Conservation (phyloP, 2,113 vertebrate genomes). For the Mormyrus lacerda region DNA sequence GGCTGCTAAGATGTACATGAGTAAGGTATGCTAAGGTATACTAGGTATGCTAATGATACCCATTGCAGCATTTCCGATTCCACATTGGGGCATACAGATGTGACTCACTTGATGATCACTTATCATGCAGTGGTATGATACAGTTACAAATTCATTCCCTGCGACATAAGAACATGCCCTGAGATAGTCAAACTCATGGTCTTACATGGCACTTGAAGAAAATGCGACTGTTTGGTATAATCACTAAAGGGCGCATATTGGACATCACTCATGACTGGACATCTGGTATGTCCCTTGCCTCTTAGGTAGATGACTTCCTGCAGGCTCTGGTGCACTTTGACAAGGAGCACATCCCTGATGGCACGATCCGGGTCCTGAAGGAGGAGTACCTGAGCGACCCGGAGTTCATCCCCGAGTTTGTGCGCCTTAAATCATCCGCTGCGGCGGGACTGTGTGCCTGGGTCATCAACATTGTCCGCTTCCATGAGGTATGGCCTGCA, state of each 20-base stretch:
- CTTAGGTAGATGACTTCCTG: constrained; percentile 60
- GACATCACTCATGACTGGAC: not conserved
- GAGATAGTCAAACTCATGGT: not conserved
- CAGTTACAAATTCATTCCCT: not conserved
- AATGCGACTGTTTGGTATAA: not conserved
- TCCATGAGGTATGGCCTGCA: constrained; percentile 51
- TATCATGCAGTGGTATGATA: not conserved
- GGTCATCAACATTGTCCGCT: constrained; percentile 64
- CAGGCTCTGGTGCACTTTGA: constrained; percentile 67
- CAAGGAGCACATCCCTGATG: constrained; percentile 60
- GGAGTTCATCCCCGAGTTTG: constrained; percentile 69
- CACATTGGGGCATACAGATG: not conserved
- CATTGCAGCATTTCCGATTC: not conserved
- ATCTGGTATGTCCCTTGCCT: not conserved
- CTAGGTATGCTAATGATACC: constrained; percentile 42
- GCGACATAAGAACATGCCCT: not conserved
- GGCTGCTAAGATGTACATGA: constrained; percentile 60
- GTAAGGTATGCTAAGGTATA: constrained; percentile 55
- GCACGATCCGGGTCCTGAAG: constrained; percentile 56
- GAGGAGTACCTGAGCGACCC: constrained; percentile 62
- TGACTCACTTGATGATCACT: not conserved
- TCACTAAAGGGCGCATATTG: not conserved
- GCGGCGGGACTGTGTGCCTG: constrained; percentile 60
- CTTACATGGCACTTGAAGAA: not conserved
- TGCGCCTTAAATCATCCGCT: constrained; percentile 62